Base-by-base conservation (phyloP, 2,797 vertebrate genomes). In the Tangara arthus region DNA sequence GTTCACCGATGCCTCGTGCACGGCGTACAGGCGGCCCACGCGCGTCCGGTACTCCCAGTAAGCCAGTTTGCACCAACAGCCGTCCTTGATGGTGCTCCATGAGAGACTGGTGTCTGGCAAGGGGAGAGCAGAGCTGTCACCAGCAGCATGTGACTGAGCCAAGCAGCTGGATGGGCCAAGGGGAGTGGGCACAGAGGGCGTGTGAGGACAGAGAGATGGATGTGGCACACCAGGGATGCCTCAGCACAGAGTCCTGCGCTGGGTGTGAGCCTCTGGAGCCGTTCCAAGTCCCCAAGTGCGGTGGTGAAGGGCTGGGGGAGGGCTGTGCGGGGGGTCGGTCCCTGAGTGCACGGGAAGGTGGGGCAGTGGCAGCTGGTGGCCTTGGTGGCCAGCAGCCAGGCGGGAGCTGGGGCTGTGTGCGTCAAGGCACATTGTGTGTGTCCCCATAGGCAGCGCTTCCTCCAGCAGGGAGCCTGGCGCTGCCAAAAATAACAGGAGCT, bases 61-160 rank as follows among this genome's bases (percentile, higher is more conserved):
- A 3, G 97, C 97, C 97, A 98, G 69, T 26, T 94, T 97, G 94
- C 97, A 98, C 97, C 97, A 98, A 90, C 70, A 96, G 32, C 93
- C 79, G 0, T 97, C 97, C 59, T 41, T 90, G 23, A 75, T 0
- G 4, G 86, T 53, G 47, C 71, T 89, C 44, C 68, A 5, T 0
- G 96, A 95, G 30, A 94, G 32, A 60, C 94, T 96, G 41, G 96
- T 94, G 71, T 96, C 97, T 98, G 94, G 2, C 0, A 34, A 34
- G 78, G 27, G 47, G n/a, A 77, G 44, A 75, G 59, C n/a, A 30
- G 44, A 55, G 37, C 5, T 3, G 13, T 84, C 44, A 72, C 17
- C 1, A 4, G 6, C 1, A 1, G 28, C 70, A 20, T 19, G 5
- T 3, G 5, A 57, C 47, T 9, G 8, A 56, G 30, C 52, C 37